Conservation (phyloP, 2,888 invertebrate genomes). For the Polyommatus iphigenia region DNA sequence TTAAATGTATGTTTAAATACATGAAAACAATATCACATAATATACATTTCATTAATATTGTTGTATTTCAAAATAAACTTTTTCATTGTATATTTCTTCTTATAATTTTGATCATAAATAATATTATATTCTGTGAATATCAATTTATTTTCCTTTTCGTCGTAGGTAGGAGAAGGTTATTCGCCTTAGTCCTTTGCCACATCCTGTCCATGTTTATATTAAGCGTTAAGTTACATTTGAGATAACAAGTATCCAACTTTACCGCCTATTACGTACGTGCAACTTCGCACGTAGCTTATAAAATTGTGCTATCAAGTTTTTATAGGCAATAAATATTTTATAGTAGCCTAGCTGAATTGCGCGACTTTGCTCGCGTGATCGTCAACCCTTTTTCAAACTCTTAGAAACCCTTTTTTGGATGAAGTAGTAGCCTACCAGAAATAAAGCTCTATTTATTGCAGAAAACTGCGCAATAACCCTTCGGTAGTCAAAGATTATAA, state of each 20-base stretch:
- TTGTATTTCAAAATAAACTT: background rate
- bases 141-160: background rate
- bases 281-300: background rate
- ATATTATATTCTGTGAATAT: background rate
- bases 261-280: background rate
- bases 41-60: background rate
- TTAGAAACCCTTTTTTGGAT: background rate
- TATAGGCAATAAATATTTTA: background rate
- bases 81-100: background rate
- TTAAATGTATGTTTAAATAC: background rate
- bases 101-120: too few relatives aligned
- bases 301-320: background rate
- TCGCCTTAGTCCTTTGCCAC: background rate
- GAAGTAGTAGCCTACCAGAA: too few relatives aligned
- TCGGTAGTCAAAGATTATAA: too few relatives aligned
- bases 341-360: background rate
- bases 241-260: constrained; percentile 11
- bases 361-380: background rate
- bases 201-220: constrained; percentile 10
- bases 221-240: background rate
- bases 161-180: background rate
- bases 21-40: background rate
- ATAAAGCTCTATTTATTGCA: too few relatives aligned
- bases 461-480: too few relatives aligned
- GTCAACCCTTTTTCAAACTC: background rate